Evolutionary conservation across 2,113 vertebrate species (phyloP), one percentile per base, ranked within the genome.

Genomic region (Dascyllus trimaculatus): DNA sequence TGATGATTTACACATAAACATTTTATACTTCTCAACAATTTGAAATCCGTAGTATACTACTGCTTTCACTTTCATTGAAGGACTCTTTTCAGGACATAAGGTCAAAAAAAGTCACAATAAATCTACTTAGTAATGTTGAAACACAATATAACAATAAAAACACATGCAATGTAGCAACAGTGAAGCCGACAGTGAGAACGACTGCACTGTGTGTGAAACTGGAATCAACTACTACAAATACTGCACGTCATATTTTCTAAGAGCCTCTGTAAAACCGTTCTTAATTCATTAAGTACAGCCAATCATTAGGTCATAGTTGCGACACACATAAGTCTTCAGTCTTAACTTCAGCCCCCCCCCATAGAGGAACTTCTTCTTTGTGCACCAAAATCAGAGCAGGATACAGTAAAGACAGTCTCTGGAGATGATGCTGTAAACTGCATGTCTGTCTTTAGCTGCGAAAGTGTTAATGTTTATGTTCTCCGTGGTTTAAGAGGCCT

Each of bases 381-480:
- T 22, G 51, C 25, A 65, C 57, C 60, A 49, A 71, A 66, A 26
- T 51, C 56, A n/a, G 52, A 14, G 9, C 38, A 43, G 68, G 48
- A 71, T 38, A 71, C 62, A 72, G 75, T 35, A 45, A 66, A 78
- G 70, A 71, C 11, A 69, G 24, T 85, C 84, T 79, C 85, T 13
- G 51, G 74, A 68, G 85, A 72, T 64, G 54, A 79, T 62, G 83
- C 56, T 53, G 79, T 81, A 84, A 87, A 86, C 25, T 65, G 26
- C 68, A 71, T 5, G 52, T 79, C 82, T 84, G 69, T 87, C 71
- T 84, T 67, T 74, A 64, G 56, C 63, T 76, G 82, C 82, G 62
- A 76, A 81, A 73, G 38, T 40, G 60, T 85, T 85, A 40, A 78
- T 81, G 68, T 90, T 88, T 85, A 77, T 84, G 40, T 78, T 91